Evolutionary conservation across 1,140 invertebrate species (phyloP), one percentile per base, ranked within the genome.

Genomic region (Cotesia chilonis): DNA sequence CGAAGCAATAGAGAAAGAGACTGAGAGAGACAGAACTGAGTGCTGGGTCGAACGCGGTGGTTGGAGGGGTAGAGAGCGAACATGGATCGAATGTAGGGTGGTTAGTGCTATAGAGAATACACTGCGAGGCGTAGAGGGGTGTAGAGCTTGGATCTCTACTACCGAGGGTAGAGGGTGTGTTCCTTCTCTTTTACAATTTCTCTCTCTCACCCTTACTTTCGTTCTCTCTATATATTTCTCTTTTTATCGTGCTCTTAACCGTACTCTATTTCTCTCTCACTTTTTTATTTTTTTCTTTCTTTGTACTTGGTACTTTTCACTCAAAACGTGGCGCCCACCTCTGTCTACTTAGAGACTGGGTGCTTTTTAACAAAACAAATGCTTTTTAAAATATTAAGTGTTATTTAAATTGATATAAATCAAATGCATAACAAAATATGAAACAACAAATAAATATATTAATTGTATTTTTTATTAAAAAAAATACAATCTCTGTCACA

Each of bases 11-110:
- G 65, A 47, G 20, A 60, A 28, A 64, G 41, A 66, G 71, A 41
- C 61, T 59, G 41, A 63, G n/a, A 17, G 20, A 54, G 38, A 54
- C 17, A 41, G 68, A 68, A 47, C 28, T 37, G 28, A n/a, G 51
- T 66, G 68, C 36, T 51, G 63, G 63, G 65, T 47, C 41, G 41
- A 47, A 47, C 63, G 71, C 36, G 68, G 52, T 28, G 55, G 36
- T 14, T 35, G 2, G 52, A 10, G 64, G 38, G 65, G 66, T 55
- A 55, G 66, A 63, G 57, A 73, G 70, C 5, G 68, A 65, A 65
- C 57, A 47, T 51, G 64, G 65, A 70, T 63, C 65, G 74, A 75
- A 72, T 63, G 54, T 55, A 66, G 71, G 68, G 72, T 65, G 70
- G 70, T 36, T 70, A 67, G 35, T 41, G 60, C 17, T 71, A 65